phyloP scores from a whole-genome alignment of 2,888 invertebrate genomes.

The Drosophila rubida region DNA sequence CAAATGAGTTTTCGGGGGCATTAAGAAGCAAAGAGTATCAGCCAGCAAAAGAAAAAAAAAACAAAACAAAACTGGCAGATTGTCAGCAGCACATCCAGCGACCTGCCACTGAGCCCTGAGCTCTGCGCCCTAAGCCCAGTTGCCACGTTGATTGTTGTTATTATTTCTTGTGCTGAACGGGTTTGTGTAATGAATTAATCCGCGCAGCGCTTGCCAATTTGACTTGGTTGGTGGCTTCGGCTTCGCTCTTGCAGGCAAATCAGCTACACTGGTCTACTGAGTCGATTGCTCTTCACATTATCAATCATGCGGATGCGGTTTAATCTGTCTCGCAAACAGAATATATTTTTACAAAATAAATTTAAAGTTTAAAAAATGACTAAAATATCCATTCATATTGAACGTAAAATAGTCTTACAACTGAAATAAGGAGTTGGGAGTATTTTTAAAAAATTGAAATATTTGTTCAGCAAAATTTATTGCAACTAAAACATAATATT shows the following conservation, averaged over 20 bases:
- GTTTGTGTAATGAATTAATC: slow-evolving; percentile 82
- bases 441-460: too few relatives aligned
- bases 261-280: slow-evolving; percentile 26
- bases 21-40: slow-evolving; percentile 52
- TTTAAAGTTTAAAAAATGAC: too few relatives aligned
- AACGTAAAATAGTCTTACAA: too few relatives aligned
- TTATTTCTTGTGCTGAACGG: slow-evolving; percentile 81
- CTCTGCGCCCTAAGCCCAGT: slow-evolving; percentile 11
- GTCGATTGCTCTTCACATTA: slow-evolving; percentile 18
- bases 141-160: slow-evolving; percentile 73
- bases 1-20: slow-evolving; percentile 77
- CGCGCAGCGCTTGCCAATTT: slow-evolving; percentile 77
- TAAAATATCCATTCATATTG: too few relatives aligned
- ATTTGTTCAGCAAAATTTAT: neutral
- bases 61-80: slow-evolving; percentile 19
- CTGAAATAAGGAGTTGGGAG: too few relatives aligned
- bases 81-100: slow-evolving; percentile 46
- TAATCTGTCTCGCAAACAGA: too few relatives aligned
- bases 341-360: too few relatives aligned
- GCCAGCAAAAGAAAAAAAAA: slow-evolving; percentile 14
- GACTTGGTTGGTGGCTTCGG: slow-evolving; percentile 64
- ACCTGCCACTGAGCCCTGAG: slow-evolving; percentile 32
- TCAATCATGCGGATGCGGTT: too few relatives aligned
- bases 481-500: too few relatives aligned
- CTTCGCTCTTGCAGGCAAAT: slow-evolving; percentile 79